Conservation (phyloP, 1,140 invertebrate genomes). For the Pomphorhynchus laevis region DNA sequence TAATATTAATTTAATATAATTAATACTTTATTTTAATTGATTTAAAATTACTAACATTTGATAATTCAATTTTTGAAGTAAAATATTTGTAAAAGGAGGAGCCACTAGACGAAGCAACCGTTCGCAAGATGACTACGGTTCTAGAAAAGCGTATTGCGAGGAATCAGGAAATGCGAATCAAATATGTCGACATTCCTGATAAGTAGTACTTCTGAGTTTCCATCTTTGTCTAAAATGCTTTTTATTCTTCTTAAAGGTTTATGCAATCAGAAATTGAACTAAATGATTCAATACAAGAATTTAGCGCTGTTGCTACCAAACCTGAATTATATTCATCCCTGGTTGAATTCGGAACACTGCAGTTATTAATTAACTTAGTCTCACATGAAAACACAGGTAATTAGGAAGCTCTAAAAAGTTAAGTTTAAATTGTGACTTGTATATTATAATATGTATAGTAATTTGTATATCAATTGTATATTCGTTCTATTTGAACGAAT, state of each 20-base stretch:
- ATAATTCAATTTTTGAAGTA: too few species aligned
- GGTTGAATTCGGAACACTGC: constrained; percentile 48
- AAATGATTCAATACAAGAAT: constrained; percentile 49
- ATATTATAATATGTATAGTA: background rate
- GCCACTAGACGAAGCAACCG: constrained; percentile 40
- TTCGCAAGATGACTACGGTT: constrained; percentile 46
- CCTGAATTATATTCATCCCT: constrained; percentile 66
- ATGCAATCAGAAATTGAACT: constrained; percentile 93
- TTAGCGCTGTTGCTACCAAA: constrained; percentile 64
- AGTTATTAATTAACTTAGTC: constrained; percentile 55
- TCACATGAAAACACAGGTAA: constrained; percentile 78
- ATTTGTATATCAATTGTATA: background rate
- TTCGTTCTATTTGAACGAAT: constrained; percentile 1
- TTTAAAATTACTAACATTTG: too few species aligned
- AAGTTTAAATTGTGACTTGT: too few species aligned
- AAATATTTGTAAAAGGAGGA: too few species aligned
- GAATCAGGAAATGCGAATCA: constrained; percentile 90
- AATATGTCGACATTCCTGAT: constrained; percentile 75
- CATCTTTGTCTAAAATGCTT: background rate
- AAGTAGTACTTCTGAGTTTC: constrained; percentile 25
- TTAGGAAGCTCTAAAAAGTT: constrained; percentile 21
- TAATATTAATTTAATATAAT: too few species aligned
- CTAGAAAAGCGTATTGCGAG: constrained; percentile 70
- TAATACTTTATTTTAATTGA: too few species aligned
- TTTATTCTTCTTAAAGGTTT: constrained; percentile 32